Evolutionary conservation across 2,888 invertebrate genomes (phyloP), one percentile per base, ranked within the genome.

Genomic region (Kryphioiulus occultus): DNA sequence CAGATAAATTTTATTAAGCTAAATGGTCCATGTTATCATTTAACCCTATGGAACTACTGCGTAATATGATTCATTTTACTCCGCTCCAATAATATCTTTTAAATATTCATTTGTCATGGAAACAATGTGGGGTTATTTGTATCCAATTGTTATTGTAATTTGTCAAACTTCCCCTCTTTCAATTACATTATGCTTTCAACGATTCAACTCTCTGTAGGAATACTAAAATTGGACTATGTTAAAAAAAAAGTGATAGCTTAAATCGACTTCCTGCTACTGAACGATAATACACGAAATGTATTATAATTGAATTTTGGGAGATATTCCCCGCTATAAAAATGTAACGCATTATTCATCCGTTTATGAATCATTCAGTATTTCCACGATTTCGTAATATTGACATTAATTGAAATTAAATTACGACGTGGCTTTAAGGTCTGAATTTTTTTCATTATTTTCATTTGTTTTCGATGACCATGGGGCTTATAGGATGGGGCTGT

Each of bases 321-420:
- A 59, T 22, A 59, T 78, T 10, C 30, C 5, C 30, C 30, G 17
- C 26, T 15, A 30, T 78, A 78, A 78, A 78, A 78, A 15, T 9
- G 10, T 15, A 3, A 3, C 30, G 30, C 17, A 78, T 78, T 78
- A 78, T 78, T 78, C 12, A 30, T 68, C 68, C 10, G n/a, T 26
- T 68, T 53, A 22, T 26, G n/a, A 9, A 59, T 59, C 22, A 59
- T 68, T 68, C 68, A 12, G 26, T n/a, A 7, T 59, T 22, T 7
- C 59, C 19, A 22, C 10, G 30, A 78, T 30, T 68, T 78, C 26
- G 17, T 78, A 78, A 78, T 78, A 30, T 78, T 78, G 78, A 78
- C 78, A 30, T 78, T 30, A 78, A 78, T 78, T 30, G 30, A 30
- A 78, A 78, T 78, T 78, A 78, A 78, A 78, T 78, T 78, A 30